Base-by-base conservation (phyloP, 2,113 vertebrate species). In the Halcyon senegalensis region DNA sequence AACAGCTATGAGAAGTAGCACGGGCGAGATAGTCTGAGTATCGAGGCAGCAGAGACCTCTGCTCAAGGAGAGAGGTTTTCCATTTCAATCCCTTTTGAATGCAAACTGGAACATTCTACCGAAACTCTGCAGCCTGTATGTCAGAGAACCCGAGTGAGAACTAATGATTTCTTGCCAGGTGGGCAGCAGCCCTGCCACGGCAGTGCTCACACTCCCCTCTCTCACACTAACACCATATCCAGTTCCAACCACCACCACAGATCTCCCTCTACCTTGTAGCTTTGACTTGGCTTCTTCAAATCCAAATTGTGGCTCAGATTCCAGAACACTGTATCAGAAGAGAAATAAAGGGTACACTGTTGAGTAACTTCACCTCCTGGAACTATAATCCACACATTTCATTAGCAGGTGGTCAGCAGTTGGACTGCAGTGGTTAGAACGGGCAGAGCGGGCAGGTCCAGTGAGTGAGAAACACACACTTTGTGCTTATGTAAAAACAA, bases 221-320 rank as follows among this genome's bases (percentile, higher is more conserved):
- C 60, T 46, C 83, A 7, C 15, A 6, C 1, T 3, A 51, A 53
- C 70, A 39, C 50, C 9, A 37, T 2, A 25, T 0, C 55, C 87
- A 55, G 30, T 43, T 58, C 87, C 79, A 87, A 6, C 35, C 92
- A 76, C 69, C 82, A 58, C 87, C 53, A 43, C 6, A 1, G 19
- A 60, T 78, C 62, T 68, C 72, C 76, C 64, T 64, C 17, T 98
- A 99, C 99, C 99, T 99, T 99, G 99, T 84, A 99, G 82, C 83
- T 99, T 99, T 67, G 96, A 98, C 96, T 99, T 99, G 5, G 99
- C 99, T 96, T 99, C 98, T 95, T 99, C 99, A 95, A 99, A 99
- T 56, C 99, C 99, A 95, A 99, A 99, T 59, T 99, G 98, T 4
- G 99, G 98, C 96, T 99, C 98, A 8, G 99, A 99, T 30, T 99